Percentiles rank a stretch among this genome's conserved stretches.
phyloP scores from a whole-genome alignment of 2,888 invertebrate species.

The Leptogaster cylindrica region DNA sequence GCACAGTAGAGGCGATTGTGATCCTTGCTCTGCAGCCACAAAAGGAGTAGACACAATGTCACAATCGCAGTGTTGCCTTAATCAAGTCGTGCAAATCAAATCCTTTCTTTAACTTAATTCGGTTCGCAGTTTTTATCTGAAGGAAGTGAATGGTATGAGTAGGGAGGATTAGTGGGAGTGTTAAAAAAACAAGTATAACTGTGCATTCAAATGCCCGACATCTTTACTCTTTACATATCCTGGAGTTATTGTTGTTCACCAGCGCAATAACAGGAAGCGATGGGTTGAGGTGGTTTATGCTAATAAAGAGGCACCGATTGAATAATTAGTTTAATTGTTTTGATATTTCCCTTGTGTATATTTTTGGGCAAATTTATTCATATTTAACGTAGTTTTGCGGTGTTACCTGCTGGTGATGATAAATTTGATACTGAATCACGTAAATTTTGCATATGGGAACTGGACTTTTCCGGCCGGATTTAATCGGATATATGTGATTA shows the following conservation, averaged over 20 bases:
- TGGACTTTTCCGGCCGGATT: conserved; percentile 11
- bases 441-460: conserved; percentile 38
- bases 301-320: conserved; percentile 37
- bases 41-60: background rate
- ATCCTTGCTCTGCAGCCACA: background rate
- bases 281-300: conserved; percentile 18
- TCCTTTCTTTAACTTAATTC: background rate
- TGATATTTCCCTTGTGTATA: conserved; percentile 41
- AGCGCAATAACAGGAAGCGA: background rate
- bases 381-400: conserved; percentile 12
- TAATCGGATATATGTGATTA: conserved; percentile 26
- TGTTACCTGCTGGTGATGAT: conserved; percentile 14
- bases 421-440: conserved; percentile 19
- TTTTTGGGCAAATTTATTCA: conserved; percentile 21
- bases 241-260: conserved; percentile 3
- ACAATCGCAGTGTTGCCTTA: background rate
- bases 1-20: background rate
- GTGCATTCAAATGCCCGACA: background rate
- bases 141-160: background rate
- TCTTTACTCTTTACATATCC: no score
- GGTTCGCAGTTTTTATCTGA: background rate
- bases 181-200: background rate
- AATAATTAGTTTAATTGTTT: conserved; percentile 45
- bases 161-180: background rate
- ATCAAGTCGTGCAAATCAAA: background rate